Percentiles rank a stretch among this genome's conserved stretches.
These are phyloP conservation scores for Decapterus maruadsi DNA, from an alignment of 2,797 vertebrate species.

Conservation along the genomic window DNA sequence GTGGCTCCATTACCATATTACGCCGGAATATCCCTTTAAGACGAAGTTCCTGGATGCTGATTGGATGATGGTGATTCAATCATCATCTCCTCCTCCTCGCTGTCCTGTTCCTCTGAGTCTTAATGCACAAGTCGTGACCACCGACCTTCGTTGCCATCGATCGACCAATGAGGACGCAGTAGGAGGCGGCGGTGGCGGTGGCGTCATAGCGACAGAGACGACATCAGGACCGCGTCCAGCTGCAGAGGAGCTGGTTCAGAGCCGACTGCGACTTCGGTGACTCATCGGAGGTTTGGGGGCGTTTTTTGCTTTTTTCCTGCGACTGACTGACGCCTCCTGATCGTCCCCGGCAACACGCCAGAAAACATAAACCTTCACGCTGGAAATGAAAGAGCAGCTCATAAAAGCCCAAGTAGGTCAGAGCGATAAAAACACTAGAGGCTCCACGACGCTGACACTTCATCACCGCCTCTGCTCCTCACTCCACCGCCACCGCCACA, in stretches of 20 bases:
- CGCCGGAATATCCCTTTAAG: no score
- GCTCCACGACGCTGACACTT: slow-evolving; percentile 24
- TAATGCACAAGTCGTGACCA: slow-evolving; percentile 56
- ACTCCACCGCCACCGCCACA: slow-evolving; percentile 14
- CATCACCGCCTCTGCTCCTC: not conserved
- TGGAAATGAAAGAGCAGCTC: slow-evolving; percentile 9
- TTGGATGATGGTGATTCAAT: not conserved
- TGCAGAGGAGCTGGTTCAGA: not conserved
- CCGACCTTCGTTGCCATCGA: not conserved
- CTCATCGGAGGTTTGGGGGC: not conserved
- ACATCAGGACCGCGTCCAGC: no score
- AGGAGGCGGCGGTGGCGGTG: not conserved
- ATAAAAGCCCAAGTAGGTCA: slow-evolving; percentile 27
- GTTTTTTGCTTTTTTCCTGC: not conserved
- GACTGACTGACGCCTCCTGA: slow-evolving; percentile 13
- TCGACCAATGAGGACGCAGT: not conserved
- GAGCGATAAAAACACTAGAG: not conserved
- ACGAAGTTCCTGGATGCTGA: no score
- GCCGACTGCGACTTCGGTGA: not conserved
- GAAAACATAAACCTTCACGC: not conserved
- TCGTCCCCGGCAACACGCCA: no score
- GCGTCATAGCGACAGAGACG: not conserved
- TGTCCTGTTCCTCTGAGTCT: slow-evolving; percentile 10
- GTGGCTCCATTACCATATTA: no score
- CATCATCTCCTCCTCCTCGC: not conserved